Evolutionary conservation across 1,140 invertebrate genomes (phyloP).

Genomic region (Penaeus chinensis): DNA sequence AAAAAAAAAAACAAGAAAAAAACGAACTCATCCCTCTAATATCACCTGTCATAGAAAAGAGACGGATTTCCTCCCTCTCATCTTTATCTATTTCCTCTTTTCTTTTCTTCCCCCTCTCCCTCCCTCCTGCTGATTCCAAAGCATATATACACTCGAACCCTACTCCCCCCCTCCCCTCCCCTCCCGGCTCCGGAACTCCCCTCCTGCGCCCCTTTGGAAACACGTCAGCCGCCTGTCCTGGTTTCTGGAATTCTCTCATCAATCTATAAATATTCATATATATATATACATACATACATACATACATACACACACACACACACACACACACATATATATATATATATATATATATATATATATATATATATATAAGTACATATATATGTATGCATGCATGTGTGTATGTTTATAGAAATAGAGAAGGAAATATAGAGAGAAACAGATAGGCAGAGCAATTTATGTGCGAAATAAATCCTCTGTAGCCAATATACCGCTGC

Average conservation of each 20-base stretch:
- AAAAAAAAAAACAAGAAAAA: background rate
- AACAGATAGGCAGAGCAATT: no score
- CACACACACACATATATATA: constrained; percentile 25
- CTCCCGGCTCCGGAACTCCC: no score
- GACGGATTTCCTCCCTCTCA: background rate
- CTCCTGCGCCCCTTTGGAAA: no score
- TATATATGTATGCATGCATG: no score
- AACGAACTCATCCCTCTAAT: no score
- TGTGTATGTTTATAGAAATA: no score
- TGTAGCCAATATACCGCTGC: no score
- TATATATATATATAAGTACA: no score
- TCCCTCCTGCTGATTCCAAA: background rate
- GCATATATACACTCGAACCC: background rate
- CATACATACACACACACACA: background rate
- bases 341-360: background rate
- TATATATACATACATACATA: background rate
- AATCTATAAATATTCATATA: background rate
- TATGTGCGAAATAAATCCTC: no score
- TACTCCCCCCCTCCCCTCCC: background rate
- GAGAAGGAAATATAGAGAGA: no score
- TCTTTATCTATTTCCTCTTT: background rate
- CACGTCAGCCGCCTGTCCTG: no score
- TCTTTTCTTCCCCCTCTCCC: background rate
- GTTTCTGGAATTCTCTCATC: no score
- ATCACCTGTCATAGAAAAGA: background rate